Evolutionary conservation across 2,797 vertebrate species (phyloP).

Genomic region (Adelosebastes latens): DNA sequence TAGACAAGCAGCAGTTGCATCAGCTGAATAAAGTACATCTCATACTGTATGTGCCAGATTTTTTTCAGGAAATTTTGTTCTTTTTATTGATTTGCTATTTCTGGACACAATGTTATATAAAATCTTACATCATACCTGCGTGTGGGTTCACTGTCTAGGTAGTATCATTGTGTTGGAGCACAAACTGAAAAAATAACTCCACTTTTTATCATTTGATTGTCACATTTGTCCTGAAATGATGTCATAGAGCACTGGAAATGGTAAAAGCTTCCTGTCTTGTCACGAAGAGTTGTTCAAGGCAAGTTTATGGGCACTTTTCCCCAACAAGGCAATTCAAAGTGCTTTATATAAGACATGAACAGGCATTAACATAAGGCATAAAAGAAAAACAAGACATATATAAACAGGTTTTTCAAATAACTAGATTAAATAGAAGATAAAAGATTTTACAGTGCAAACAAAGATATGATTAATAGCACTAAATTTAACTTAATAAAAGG

Average conservation of each 20-base stretch:
- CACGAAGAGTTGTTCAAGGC: background rate
- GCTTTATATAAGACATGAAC: background rate
- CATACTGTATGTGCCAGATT: background rate
- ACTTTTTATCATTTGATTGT: background rate
- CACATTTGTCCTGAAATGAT: background rate
- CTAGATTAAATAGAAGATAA: background rate
- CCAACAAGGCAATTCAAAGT: background rate
- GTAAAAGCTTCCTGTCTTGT: background rate
- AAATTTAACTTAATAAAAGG: background rate
- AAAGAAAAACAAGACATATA: background rate
- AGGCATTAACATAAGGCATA: background rate
- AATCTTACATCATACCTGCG: constrained; percentile 60
- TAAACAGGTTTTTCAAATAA: background rate
- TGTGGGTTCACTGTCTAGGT: constrained; percentile 56
- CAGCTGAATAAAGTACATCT: background rate
- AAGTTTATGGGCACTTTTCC: background rate
- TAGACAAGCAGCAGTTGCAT: background rate
- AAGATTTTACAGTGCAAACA: background rate
- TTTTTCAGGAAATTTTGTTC: constrained; percentile 18
- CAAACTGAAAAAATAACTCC: background rate
- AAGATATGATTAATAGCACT: background rate
- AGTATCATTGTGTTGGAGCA: constrained; percentile 1
- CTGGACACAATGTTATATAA: constrained; percentile 57
- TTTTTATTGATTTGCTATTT: constrained; percentile 60
- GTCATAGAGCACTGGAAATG: background rate